Evolutionary conservation across 2,888 invertebrate genomes (phyloP).

Genomic region (Phaonia tiefii): DNA sequence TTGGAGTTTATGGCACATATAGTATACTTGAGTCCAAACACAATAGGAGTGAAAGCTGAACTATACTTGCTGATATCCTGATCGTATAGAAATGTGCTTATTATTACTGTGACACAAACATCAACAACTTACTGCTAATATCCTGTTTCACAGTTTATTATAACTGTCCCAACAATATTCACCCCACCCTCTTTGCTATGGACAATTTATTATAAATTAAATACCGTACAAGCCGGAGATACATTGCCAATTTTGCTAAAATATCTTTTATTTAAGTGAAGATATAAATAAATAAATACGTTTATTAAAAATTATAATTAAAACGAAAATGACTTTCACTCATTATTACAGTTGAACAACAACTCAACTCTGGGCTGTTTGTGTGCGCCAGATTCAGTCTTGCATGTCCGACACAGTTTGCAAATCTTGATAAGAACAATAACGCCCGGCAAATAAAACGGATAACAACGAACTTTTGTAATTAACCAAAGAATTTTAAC

Average conservation of each 20-base stretch:
- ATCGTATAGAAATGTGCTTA: too few species aligned
- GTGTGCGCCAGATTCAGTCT: conserved; percentile 9
- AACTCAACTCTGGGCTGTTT: too few species aligned
- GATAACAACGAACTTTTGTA: conserved; percentile 77
- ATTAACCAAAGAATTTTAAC: conserved; percentile 76
- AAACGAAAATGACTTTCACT: conserved; percentile 46
- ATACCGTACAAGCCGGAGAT: neutral
- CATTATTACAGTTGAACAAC: neutral
- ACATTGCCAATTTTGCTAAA: conserved; percentile 51
- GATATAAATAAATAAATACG: conserved; percentile 39
- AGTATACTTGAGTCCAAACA: too few species aligned
- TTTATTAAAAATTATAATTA: conserved; percentile 46
- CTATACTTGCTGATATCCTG: too few species aligned
- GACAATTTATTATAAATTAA: too few species aligned
- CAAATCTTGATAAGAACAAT: conserved; percentile 62
- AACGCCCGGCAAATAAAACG: conserved; percentile 49
- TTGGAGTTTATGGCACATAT: too few species aligned
- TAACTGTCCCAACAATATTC: too few species aligned
- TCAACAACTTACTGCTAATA: too few species aligned
- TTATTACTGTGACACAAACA: too few species aligned
- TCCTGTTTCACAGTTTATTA: too few species aligned
- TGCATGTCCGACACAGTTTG: conserved; percentile 42
- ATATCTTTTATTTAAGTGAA: conserved; percentile 58
- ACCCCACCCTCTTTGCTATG: too few species aligned
- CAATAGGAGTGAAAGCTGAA: too few species aligned